phyloP scores from a whole-genome alignment of 2,113 vertebrate species.

The Vulpes ferrilata region DNA sequence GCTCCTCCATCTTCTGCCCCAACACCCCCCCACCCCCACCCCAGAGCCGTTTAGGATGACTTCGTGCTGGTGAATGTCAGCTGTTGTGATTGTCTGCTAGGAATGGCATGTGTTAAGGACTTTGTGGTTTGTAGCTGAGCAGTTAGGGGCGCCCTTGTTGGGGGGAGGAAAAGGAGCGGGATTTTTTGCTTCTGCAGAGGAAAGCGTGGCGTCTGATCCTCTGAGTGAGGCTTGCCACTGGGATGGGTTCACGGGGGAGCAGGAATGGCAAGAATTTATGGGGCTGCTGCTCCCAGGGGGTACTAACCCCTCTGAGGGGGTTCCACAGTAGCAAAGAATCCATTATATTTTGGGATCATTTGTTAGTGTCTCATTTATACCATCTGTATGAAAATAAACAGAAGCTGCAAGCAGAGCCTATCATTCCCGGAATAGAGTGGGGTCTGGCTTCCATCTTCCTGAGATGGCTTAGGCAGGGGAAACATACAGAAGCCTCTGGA shows the following conservation, averaged over 20 bases:
- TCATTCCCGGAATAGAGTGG: slow-evolving; percentile 60
- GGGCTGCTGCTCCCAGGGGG: neutral
- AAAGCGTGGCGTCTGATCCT: neutral
- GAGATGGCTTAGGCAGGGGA: slow-evolving; percentile 18
- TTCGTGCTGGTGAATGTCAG: slow-evolving; percentile 62
- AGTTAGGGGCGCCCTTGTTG: slow-evolving; percentile 43
- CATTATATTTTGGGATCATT: slow-evolving; percentile 67
- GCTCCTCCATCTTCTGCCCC: neutral
- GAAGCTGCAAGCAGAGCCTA: slow-evolving; percentile 71
- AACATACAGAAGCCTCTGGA: neutral
- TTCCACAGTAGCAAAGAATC: slow-evolving; percentile 69
- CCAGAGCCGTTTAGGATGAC: slow-evolving; percentile 28
- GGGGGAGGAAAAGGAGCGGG: neutral
- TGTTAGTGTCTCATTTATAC: slow-evolving; percentile 77
- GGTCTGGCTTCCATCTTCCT: slow-evolving; percentile 77
- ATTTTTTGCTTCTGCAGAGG: neutral
- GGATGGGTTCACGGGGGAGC: neutral
- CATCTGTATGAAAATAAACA: slow-evolving; percentile 81
- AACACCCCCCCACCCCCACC: accelerated
- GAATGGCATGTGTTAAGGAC: slow-evolving; percentile 75
- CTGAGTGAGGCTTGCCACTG: neutral
- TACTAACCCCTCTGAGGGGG: neutral
- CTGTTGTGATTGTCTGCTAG: slow-evolving; percentile 70
- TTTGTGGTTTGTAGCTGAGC: slow-evolving; percentile 75
- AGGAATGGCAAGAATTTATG: slow-evolving; percentile 62